These are phyloP conservation scores for Sebastolobus altivelis DNA, from an alignment of 2,797 vertebrate genomes.

Conservation along the genomic window DNA sequence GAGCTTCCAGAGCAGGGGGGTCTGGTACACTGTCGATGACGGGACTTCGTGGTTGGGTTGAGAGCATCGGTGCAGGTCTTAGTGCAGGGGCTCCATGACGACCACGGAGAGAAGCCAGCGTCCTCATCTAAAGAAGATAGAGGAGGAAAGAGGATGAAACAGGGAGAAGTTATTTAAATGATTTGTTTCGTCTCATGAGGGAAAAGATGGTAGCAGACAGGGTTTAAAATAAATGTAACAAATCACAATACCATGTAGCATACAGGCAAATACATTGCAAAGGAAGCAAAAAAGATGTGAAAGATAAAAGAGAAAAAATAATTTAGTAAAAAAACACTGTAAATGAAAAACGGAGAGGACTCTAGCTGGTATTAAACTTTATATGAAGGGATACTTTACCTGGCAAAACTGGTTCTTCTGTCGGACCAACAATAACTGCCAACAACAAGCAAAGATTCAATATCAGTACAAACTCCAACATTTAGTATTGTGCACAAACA, in stretches of 20 bases:
- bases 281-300: neutral
- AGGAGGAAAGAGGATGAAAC: neutral
- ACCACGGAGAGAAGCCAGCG: constrained; percentile 85
- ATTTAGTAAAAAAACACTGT: neutral
- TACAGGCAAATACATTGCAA: neutral
- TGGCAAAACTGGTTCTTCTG: constrained; percentile 80
- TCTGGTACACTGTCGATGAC: constrained; percentile 82
- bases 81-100: constrained; percentile 88
- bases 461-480: neutral
- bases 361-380: neutral
- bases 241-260: neutral
- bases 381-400: constrained; percentile 74
- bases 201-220: neutral
- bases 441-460: constrained; percentile 26
- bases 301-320: neutral
- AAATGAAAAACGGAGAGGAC: neutral
- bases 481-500: neutral
- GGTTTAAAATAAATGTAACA: neutral
- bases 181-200: neutral
- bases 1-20: constrained; percentile 82
- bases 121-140: constrained; percentile 76
- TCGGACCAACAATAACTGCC: constrained; percentile 77
- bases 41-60: constrained; percentile 82
- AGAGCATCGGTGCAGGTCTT: constrained; percentile 84
- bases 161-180: neutral